Percentiles rank a stretch among this genome's conserved stretches.
phyloP scores from a whole-genome alignment of 2,113 vertebrate genomes.

The Neolamprologus variostigma region DNA sequence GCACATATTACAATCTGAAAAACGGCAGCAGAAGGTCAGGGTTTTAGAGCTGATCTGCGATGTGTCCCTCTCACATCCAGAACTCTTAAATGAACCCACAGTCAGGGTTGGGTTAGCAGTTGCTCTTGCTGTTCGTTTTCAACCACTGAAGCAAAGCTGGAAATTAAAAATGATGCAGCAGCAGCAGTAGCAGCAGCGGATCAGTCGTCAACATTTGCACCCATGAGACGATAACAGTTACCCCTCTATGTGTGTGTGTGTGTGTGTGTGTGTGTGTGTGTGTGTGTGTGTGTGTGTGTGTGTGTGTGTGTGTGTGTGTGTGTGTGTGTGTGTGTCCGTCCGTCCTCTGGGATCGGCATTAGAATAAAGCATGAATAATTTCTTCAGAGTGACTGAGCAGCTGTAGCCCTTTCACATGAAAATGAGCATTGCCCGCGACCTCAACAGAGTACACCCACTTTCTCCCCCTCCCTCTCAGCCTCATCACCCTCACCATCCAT shows the following conservation, averaged over 20 bases:
- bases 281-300: neutral
- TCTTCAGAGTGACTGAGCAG: constrained; percentile 54
- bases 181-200: too few relatives aligned
- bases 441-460: neutral
- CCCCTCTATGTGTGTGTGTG: neutral
- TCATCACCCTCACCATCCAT: neutral
- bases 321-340: neutral
- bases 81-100: neutral
- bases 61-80: neutral
- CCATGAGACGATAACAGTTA: neutral
- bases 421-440: constrained; percentile 42
- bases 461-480: neutral
- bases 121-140: neutral
- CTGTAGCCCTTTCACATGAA: constrained; percentile 67
- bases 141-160: neutral
- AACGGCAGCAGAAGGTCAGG: neutral
- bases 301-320: neutral
- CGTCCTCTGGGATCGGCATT: constrained; percentile 6
- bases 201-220: neutral
- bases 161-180: neutral
- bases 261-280: neutral
- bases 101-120: neutral
- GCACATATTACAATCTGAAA: neutral
- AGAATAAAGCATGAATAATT: constrained; percentile 63
- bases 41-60: neutral